Evolutionary conservation across 2,888 invertebrate species (phyloP).

Genomic region (Agrochola circellaris): DNA sequence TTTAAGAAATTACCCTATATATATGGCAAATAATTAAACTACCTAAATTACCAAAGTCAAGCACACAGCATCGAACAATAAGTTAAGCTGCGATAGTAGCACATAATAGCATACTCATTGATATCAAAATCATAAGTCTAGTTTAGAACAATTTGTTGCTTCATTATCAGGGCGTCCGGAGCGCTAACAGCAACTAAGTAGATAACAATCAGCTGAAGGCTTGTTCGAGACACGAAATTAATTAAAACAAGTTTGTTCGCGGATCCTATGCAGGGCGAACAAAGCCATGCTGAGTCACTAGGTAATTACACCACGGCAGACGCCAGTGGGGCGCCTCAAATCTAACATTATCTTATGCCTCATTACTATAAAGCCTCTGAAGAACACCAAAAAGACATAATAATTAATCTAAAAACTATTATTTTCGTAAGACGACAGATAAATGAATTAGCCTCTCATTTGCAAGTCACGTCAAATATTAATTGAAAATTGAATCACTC

Average conservation of each 20-base stretch:
- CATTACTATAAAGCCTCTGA: slow-evolving; percentile 74
- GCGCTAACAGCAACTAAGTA: slow-evolving; percentile 90
- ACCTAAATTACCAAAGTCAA: background rate
- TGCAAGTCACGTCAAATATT: slow-evolving; percentile 70
- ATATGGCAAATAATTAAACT: background rate
- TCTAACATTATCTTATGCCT: slow-evolving; percentile 84
- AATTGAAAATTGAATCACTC: slow-evolving; percentile 66
- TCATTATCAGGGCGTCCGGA: slow-evolving; percentile 87
- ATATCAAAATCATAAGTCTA: slow-evolving; percentile 80
- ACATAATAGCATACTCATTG: slow-evolving; percentile 59
- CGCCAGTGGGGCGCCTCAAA: slow-evolving; percentile 84
- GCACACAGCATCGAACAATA: background rate
- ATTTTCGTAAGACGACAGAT: slow-evolving; percentile 51
- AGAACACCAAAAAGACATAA: slow-evolving; percentile 48
- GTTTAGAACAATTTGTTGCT: slow-evolving; percentile 87
- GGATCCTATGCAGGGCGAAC: slow-evolving; percentile 90
- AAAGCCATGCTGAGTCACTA: slow-evolving; percentile 90
- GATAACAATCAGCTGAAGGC: slow-evolving; percentile 90
- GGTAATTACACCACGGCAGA: slow-evolving; percentile 88
- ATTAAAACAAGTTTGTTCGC: slow-evolving; percentile 91
- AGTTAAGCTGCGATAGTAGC: slow-evolving; percentile 22
- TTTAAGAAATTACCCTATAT: background rate
- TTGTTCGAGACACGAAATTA: slow-evolving; percentile 91
- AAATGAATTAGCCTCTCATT: slow-evolving; percentile 62
- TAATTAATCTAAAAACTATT: slow-evolving; percentile 62